Base-by-base conservation (phyloP, 1,140 invertebrate species). In the Archegozetes longisetosus region DNA sequence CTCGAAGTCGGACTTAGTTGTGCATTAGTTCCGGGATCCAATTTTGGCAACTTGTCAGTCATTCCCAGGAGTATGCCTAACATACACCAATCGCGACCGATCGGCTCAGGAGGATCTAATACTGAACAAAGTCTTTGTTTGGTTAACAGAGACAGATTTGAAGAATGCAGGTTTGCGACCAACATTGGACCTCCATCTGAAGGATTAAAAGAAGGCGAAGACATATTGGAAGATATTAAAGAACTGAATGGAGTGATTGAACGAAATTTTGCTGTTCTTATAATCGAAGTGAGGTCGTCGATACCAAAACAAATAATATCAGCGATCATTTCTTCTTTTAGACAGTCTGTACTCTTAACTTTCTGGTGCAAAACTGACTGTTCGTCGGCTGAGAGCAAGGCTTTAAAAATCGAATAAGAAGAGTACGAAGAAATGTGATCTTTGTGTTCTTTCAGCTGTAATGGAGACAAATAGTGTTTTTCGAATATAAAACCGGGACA, bases 51-150 rank as follows among this genome's bases (percentile, higher is more conserved):
- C 53, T 73, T 70, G 51, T 80, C 76, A 25, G 75, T 69, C 54
- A 84, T 71, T 24, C 84, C 84, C 27, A 88, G 70, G 61, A 80
- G 76, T 1, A 88, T 79, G 3, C 85, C 85, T 27, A 89, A 70
- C 57, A 89, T 74, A 69, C 84, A 86, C 86, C 86, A 88, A 69
- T 89, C 86, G 62, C 81, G 75, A 13, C 86, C 86, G 68, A 86
- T 80, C 2, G 79, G 76, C 69, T 88, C 84, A 6, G 82, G 78
- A 1, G 84, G 83, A 73, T 90, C 86, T 14, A 90, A 72, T 55
- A 85, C 70, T 24, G 77, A 71, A 55, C 81, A 80, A 17, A 73
- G 63, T 40, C 68, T 62, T 60, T 75, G 72, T 25, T 76, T 68
- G 1, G 76, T 70, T 53, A 76, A 70, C n/a, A 79, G 66, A 13